Conservation (phyloP, 2,888 invertebrate species). For the Poecilus cupreus region DNA sequence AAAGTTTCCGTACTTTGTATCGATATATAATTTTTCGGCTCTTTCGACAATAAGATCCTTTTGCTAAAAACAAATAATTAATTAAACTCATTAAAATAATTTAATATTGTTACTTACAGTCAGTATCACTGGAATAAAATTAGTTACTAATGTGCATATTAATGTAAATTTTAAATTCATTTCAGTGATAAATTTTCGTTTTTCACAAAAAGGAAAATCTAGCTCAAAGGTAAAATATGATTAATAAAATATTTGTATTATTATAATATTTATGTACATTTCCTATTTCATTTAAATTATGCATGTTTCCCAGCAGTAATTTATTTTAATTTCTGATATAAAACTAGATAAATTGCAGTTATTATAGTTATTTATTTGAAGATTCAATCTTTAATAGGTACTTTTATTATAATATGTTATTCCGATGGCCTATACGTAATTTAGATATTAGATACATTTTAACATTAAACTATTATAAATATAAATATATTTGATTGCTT, state of each 20-base stretch:
- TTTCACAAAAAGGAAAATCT: background rate
- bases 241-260: background rate
- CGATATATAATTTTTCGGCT: constrained; percentile 30
- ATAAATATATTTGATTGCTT: too few species aligned
- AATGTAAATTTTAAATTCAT: background rate
- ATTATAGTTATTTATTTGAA: background rate
- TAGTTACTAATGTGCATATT: background rate
- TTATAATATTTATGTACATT: background rate
- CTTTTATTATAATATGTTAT: background rate
- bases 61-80: constrained; percentile 18
- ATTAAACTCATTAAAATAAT: background rate
- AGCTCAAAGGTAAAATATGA: too few species aligned
- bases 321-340: background rate
- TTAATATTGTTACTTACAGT: background rate
- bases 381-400: background rate
- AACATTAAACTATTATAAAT: background rate
- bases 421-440: background rate
- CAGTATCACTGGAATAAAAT: background rate
- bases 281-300: background rate
- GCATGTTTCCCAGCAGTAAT: background rate
- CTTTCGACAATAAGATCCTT: constrained; percentile 29
- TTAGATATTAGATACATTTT: constrained; percentile 3
- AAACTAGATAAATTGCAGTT: background rate
- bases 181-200: background rate
- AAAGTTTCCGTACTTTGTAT: constrained; percentile 35